phyloP scores from a whole-genome alignment of 2,797 vertebrate species.

The Coreius guichenoti region DNA sequence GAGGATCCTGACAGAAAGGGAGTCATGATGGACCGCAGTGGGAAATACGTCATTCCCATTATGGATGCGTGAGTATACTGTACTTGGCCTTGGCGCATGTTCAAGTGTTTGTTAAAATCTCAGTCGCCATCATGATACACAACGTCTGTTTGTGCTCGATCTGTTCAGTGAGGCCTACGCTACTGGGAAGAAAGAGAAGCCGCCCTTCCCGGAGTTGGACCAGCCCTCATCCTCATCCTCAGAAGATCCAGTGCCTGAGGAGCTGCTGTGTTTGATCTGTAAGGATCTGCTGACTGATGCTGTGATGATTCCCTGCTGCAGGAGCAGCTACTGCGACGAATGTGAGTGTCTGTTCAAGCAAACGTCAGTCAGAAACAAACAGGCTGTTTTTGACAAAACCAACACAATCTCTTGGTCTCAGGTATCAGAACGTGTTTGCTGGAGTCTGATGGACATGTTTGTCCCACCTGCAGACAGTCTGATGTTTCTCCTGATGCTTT shows the following conservation, averaged over 20 bases:
- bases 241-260: too few species aligned
- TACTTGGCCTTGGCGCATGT: neutral
- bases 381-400: neutral
- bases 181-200: conserved; percentile 95
- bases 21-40: too few species aligned
- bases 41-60: too few species aligned
- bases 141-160: neutral
- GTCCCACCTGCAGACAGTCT: too few species aligned
- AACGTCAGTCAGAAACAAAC: neutral
- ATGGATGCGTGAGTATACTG: too few species aligned
- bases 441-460: too few species aligned
- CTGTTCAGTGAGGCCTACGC: conserved; percentile 89
- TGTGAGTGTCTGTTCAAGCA: neutral
- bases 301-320: conserved; percentile 96
- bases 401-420: too few species aligned
- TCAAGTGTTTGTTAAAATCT: neutral
- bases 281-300: conserved; percentile 62
- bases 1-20: neutral
- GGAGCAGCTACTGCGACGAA: conserved; percentile 82
- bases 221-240: conserved; percentile 58
- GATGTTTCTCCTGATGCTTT: neutral
- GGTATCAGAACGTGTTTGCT: too few species aligned
- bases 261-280: too few species aligned
- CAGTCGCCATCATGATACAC: too few species aligned
- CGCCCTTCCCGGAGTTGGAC: conserved; percentile 81